These are phyloP conservation scores for Malurus splendens DNA, from an alignment of 2,797 vertebrate genomes.

Conservation along the genomic window DNA sequence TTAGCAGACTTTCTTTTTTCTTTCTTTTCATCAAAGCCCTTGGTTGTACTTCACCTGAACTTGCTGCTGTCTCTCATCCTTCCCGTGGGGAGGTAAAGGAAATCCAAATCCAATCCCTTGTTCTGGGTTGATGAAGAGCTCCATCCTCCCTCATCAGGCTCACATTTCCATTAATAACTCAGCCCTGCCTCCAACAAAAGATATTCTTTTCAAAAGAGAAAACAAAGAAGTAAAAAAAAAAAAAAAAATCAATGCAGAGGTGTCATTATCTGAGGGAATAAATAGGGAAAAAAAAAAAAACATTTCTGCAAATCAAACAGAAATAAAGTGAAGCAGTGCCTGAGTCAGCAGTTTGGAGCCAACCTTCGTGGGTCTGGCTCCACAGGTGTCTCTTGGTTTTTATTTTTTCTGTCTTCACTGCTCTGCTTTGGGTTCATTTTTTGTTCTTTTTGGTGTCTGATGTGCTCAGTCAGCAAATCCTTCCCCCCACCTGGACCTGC, in stretches of 20 bases:
- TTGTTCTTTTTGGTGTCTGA: neutral
- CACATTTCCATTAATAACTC: neutral
- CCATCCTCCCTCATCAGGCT: neutral
- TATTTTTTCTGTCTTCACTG: neutral
- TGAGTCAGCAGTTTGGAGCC: neutral
- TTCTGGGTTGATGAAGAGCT: neutral
- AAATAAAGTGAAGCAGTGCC: neutral
- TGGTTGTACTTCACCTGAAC: neutral
- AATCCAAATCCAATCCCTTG: neutral
- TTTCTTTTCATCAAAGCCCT: neutral
- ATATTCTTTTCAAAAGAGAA: neutral
- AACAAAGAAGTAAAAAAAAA: neutral
- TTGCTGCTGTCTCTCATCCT: neutral
- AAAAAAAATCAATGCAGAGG: neutral
- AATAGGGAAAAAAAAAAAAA: neutral
- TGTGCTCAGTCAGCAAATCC: neutral
- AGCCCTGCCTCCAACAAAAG: neutral
- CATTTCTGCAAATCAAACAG: neutral
- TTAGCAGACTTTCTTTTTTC: neutral
- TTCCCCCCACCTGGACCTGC: neutral
- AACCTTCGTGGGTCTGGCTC: neutral
- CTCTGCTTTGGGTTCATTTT: neutral
- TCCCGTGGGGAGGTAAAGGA: neutral
- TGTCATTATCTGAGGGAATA: neutral
- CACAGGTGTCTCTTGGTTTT: neutral